These are phyloP conservation scores for Aulostomus chinensis DNA, from an alignment of 2,797 vertebrate species.

Conservation along the genomic window DNA sequence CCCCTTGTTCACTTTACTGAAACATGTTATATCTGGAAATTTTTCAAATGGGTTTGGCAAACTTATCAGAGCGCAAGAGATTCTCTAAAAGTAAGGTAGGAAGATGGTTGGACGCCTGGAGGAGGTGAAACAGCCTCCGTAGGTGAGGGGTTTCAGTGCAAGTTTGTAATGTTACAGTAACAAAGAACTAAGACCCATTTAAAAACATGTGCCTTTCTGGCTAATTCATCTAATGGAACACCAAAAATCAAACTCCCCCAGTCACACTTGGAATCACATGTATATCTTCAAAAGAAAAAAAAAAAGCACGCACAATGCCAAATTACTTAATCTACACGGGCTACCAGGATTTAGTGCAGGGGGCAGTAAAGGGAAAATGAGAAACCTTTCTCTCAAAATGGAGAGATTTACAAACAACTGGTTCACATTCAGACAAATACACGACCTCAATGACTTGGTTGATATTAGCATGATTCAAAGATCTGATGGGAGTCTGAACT, in stretches of 20 bases:
- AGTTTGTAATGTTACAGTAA: constrained; percentile 2
- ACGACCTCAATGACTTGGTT: neutral
- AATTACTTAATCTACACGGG: neutral
- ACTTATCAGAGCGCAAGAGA: neutral
- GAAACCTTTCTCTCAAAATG: neutral
- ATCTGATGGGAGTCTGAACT: neutral
- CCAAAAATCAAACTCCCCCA: constrained; percentile 18
- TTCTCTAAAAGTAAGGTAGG: neutral
- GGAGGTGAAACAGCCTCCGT: too few relatives aligned
- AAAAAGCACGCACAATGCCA: constrained; percentile 46
- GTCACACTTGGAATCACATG: constrained; percentile 20
- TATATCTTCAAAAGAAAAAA: constrained; percentile 33
- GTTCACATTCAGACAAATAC: neutral
- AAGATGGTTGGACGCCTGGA: too few relatives aligned
- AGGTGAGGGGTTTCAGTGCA: neutral
- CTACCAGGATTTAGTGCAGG: neutral
- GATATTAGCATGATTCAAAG: neutral
- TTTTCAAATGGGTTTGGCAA: neutral
- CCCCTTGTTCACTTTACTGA: neutral
- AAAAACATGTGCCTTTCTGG: constrained; percentile 3
- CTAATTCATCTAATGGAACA: neutral
- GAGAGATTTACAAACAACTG: neutral
- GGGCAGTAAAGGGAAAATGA: neutral
- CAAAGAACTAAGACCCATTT: constrained; percentile 15
- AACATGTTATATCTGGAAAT: too few relatives aligned